Conservation (phyloP, 2,888 invertebrate genomes). For the Trachelus iudaicus region DNA sequence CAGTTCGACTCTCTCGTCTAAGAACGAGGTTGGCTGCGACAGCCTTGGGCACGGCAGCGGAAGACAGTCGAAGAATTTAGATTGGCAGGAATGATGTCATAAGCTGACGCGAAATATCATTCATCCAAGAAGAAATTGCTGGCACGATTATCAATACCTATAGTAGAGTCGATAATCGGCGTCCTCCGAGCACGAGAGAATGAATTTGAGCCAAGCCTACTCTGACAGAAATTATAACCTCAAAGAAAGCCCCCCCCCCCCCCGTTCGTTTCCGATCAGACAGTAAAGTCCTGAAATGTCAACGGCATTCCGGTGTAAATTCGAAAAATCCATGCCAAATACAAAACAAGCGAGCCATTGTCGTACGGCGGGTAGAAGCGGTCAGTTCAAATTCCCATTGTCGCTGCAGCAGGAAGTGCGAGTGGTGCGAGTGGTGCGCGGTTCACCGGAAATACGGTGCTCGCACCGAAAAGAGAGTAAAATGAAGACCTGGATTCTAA, state of each 20-base stretch:
- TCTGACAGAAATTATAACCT: background rate
- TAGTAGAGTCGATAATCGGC: background rate
- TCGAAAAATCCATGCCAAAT: background rate
- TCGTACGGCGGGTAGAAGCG: background rate
- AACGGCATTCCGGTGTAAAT: background rate
- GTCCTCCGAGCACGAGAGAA: background rate
- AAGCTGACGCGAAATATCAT: background rate
- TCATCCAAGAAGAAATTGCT: background rate
- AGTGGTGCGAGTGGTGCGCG: too few species aligned
- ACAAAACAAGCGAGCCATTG: background rate
- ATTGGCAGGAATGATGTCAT: background rate
- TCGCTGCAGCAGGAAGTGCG: conserved; percentile 21
- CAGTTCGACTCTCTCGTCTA: background rate
- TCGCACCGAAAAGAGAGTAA: conserved; percentile 13
- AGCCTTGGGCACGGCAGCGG: background rate
- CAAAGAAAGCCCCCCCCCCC: background rate
- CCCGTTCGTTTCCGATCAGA: too few species aligned
- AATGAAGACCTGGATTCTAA: background rate
- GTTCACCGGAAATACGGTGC: conserved; percentile 25
- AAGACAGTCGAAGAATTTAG: background rate
- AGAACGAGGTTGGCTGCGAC: background rate
- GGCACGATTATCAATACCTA: background rate
- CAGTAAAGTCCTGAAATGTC: background rate
- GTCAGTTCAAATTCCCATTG: conserved; percentile 24
- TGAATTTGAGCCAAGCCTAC: background rate